Conservation (phyloP, 2,888 invertebrate genomes). For the Pasiphila rectangulata region DNA sequence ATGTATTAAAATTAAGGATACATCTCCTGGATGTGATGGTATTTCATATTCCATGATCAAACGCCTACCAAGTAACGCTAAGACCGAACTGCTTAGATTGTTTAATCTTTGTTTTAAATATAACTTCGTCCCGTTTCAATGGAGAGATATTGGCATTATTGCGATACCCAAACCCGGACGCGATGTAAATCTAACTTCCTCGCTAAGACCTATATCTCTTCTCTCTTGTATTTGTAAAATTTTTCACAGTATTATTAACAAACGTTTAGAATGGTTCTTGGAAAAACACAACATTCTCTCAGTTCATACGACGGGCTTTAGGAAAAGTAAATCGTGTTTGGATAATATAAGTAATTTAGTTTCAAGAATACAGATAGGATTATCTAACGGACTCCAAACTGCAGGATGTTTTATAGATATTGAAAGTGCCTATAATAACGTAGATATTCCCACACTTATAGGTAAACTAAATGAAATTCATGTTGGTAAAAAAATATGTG, state of each 20-base stretch:
- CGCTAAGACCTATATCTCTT: neutral
- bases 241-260: neutral
- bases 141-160: constrained; percentile 1
- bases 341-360: neutral
- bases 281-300: neutral
- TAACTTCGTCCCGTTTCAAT: constrained; percentile 3
- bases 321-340: constrained; percentile 1
- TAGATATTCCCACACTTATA: neutral
- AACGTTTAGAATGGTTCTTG: neutral
- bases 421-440: constrained; percentile 3
- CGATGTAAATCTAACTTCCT: neutral
- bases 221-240: neutral
- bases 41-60: constrained; percentile 17
- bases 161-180: constrained; percentile 1
- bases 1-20: constrained; percentile 16
- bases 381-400: neutral
- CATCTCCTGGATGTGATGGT: constrained; percentile 19
- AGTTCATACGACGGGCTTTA: neutral
- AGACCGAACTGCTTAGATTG: neutral
- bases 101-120: neutral
- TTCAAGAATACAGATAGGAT: neutral
- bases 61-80: neutral
- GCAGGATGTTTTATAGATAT: neutral
- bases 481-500: neutral
- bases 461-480: neutral